Base-by-base conservation (phyloP, 2,797 vertebrate species). In the Pseudochaenichthys georgianus region DNA sequence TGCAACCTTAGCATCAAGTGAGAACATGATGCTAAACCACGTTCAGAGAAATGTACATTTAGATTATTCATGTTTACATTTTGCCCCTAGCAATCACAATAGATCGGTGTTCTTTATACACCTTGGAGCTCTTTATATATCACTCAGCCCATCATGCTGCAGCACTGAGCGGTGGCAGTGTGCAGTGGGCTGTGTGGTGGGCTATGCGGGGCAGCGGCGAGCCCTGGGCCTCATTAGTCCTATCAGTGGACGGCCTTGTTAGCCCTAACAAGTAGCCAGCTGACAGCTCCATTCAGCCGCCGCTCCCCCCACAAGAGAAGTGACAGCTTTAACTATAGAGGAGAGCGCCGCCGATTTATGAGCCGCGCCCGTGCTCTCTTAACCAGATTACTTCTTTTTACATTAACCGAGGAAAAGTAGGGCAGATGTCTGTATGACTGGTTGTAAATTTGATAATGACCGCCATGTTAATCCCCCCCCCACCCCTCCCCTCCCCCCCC, bases 401-500 rank as follows among this genome's bases (percentile, higher is more conserved):
- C 90, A 93, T 95, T 95, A 91, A 91, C 83, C 10, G 69, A 76
- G 86, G 76, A 89, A 96, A 96, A 96, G 93, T 94, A 96, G 96
- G 97, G 93, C 97, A 98, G 96, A 97, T 98, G 96, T 97, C 96
- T 88, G 91, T 95, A 86, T 75, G 95, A 94, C 96, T 96, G 95
- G 93, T 94, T 93, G 89, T 95, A 96, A 96, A 96, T 95, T 96
- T 73, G 90, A 93, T 94, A 93, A 95, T 95, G 95, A 96, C 94
- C 91, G 60, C 92, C 86, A 90, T 73, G 87, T 95, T 96, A 96
- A 96, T 95, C 95, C 95, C 90, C 73, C 73, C 80, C 74, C 80
- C 71, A 86, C 13, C 19, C n/a, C n/a, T n/a, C n/a, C n/a, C n/a
- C 13, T 5, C 55, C 50, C 54, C 53, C 23, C 43, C 12, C 5